Evolutionary conservation across 2,113 vertebrate genomes (phyloP).

Genomic region (Nothocercus julius): DNA sequence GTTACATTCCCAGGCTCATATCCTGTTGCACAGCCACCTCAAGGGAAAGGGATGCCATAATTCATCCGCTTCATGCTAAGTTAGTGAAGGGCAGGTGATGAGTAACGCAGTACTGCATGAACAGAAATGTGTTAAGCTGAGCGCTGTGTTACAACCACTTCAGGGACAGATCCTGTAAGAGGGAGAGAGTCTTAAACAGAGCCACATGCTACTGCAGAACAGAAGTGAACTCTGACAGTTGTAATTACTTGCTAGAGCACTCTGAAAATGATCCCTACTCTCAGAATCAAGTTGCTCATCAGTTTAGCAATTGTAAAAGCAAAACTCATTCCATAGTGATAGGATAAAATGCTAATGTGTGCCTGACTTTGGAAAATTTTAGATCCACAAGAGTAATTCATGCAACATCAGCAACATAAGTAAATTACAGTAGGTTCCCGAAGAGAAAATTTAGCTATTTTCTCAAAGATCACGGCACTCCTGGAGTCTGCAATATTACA

Average conservation of each 20-base stretch:
- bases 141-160: neutral
- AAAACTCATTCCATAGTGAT: neutral
- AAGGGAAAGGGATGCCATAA: neutral
- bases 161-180: neutral
- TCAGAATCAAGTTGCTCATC: slow-evolving; percentile 34
- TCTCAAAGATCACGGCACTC: neutral
- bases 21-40: neutral
- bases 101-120: fast-evolving
- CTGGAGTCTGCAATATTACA: neutral
- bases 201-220: neutral
- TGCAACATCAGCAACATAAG: neutral
- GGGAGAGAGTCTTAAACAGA: neutral
- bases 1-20: neutral
- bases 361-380: fast-evolving
- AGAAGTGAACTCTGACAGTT: slow-evolving; percentile 16
- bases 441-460: neutral
- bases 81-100: neutral
- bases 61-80: neutral
- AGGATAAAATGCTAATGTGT: fast-evolving
- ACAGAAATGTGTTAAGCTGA: neutral
- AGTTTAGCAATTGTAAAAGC: neutral
- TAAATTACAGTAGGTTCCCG: neutral
- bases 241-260: slow-evolving; percentile 23
- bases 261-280: slow-evolving; percentile 30
- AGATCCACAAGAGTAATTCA: neutral